Base-by-base conservation (phyloP, 2,113 vertebrate species). In the Setophaga kirtlandii region DNA sequence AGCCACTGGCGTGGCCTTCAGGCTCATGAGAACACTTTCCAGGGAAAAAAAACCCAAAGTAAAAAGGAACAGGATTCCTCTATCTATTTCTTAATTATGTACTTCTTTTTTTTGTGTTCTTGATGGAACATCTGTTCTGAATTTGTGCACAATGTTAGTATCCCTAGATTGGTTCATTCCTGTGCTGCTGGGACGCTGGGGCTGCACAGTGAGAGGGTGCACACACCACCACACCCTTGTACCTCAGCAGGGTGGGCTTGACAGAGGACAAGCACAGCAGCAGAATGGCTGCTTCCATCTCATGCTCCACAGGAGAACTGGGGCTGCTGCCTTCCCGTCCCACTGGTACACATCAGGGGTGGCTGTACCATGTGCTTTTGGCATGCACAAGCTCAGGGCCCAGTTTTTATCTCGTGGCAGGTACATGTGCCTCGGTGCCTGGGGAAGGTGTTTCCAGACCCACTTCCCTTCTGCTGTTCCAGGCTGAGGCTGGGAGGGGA, bases 101-200 rank as follows among this genome's bases (percentile, higher is more conserved):
- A 2, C 18, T 11, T 64, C 21, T 27, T 82, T 64, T 68, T 73
- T 65, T 55, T 0, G 0, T 23, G 39, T 91, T 68, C 50, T 82
- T 78, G 21, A 22, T 65, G 82, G 22, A 96, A 97, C 96, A 96
- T 96, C 96, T 97, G 96, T 87, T 97, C 65, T 64, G 50, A 79
- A 73, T 97, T 97, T 97, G 52, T 44, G 37, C 47, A 50, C 75
- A 67, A 33, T 0, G 0, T 60, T 83, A 62, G 6, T 63, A 39
- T 67, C 35, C 81, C 55, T 71, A 42, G 62, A 63, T 73, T 31
- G 71, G 47, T 42, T 65, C 60, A 46, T 93, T 85, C 37, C 25
- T 90, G 60, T 0, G 1, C 39, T 60, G 84, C 62, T n/a, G 60
- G 76, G 44, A 39, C 0, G 0, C 75, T 19, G 35, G 65, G 21